phyloP scores from a whole-genome alignment of 2,888 invertebrate genomes.

The Atethmia centrago region DNA sequence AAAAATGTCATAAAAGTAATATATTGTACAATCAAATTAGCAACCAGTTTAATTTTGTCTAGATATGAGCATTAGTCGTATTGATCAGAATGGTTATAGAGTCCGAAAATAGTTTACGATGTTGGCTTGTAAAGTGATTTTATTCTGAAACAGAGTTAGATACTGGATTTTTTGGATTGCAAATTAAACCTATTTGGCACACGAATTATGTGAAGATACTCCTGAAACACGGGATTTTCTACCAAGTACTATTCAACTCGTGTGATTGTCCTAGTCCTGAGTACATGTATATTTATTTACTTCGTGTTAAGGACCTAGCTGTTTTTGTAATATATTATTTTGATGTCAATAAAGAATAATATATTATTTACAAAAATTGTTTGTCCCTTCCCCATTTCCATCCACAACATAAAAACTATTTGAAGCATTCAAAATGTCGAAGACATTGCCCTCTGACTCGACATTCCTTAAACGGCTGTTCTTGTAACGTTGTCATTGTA shows the following conservation, averaged over 20 bases:
- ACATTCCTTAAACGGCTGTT: slow-evolving; percentile 5
- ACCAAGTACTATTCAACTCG: not conserved
- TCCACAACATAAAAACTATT: not conserved
- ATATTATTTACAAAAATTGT: not conserved
- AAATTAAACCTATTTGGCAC: not conserved
- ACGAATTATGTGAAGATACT: not conserved
- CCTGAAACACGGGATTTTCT: not conserved
- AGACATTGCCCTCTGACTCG: slow-evolving; percentile 21
- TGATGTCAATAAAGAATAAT: not conserved
- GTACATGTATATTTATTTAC: not conserved
- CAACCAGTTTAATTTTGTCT: too few relatives aligned
- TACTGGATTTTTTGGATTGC: not conserved
- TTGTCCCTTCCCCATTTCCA: not conserved
- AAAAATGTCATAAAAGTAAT: too few relatives aligned
- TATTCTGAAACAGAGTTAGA: not conserved
- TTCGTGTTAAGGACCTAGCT: not conserved
- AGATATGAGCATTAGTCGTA: slow-evolving; percentile 2
- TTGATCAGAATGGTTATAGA: slow-evolving; percentile 17
- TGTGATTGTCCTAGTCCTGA: not conserved
- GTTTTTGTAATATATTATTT: not conserved
- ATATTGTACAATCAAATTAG: too few relatives aligned
- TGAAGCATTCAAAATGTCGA: not conserved
- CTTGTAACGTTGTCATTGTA: not conserved
- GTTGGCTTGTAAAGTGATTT: too few relatives aligned
- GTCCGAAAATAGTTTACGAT: not conserved